Evolutionary conservation across 2,888 invertebrate species (phyloP).

Genomic region (Cheilosia scutellata): DNA sequence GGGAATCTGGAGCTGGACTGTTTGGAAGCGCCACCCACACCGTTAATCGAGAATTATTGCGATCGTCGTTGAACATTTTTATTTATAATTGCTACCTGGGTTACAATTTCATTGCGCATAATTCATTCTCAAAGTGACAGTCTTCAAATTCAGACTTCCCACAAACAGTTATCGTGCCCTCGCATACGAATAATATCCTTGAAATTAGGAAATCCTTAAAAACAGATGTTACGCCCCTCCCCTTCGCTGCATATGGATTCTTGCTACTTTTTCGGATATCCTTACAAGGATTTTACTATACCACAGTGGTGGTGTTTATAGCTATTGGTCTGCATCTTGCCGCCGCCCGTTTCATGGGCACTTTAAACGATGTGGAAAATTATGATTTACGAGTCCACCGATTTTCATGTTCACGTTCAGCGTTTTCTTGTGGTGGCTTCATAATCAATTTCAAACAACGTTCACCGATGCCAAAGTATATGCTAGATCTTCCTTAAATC

Average conservation of each 20-base stretch:
- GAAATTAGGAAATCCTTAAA: constrained; percentile 75
- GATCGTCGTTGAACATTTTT: constrained; percentile 55
- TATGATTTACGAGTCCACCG: constrained; percentile 75
- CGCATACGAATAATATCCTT: constrained; percentile 71
- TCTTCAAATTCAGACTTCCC: constrained; percentile 62
- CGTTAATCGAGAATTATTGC: constrained; percentile 73
- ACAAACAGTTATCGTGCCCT: constrained; percentile 36
- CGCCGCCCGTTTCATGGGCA: constrained; percentile 62
- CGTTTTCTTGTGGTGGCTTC: constrained; percentile 18
- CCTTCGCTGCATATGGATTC: constrained; percentile 56
- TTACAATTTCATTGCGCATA: constrained; percentile 68
- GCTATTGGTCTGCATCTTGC: constrained; percentile 50
- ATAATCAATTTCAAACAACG: constrained; percentile 59
- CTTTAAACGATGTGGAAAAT: constrained; percentile 77
- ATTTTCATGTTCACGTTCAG: constrained; percentile 46
- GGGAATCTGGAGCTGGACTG: constrained; percentile 19
- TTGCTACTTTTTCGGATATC: constrained; percentile 47
- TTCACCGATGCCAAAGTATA: constrained; percentile 24
- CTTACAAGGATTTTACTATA: constrained; percentile 25
- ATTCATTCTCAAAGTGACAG: constrained; percentile 71
- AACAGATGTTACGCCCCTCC: constrained; percentile 71
- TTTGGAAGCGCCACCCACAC: constrained; percentile 27
- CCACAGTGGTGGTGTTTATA: constrained; percentile 2
- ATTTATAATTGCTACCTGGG: constrained; percentile 72
- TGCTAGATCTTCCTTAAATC: constrained; percentile 73